These are phyloP conservation scores for Crax fasciolata DNA, from an alignment of 2,797 vertebrate species.

Conservation along the genomic window DNA sequence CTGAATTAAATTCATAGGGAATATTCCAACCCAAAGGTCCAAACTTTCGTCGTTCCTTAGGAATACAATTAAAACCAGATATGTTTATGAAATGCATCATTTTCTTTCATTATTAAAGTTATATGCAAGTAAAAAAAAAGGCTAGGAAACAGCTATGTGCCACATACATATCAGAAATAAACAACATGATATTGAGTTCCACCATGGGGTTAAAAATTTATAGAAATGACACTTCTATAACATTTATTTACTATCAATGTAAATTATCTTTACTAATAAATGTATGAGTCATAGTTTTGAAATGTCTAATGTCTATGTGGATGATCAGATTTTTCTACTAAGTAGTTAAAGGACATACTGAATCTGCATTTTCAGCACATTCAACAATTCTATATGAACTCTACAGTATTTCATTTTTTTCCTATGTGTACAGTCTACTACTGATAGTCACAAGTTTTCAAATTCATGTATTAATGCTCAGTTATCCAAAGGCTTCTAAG, in stretches of 20 bases:
- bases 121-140: not conserved
- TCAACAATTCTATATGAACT: not conserved
- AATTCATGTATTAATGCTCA: not conserved
- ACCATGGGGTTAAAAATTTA: not conserved
- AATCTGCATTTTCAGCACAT: not conserved
- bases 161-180: not conserved
- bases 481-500: not conserved
- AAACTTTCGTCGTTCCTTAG: conserved; percentile 84
- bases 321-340: not conserved
- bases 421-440: not conserved
- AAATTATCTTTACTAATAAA: not conserved
- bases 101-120: not conserved
- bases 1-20: conserved; percentile 86
- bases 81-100: not conserved
- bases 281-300: not conserved
- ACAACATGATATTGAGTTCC: not conserved
- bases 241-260: not conserved
- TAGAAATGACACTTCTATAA: not conserved
- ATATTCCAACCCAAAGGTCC: conserved; percentile 88
- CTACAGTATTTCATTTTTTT: not conserved
- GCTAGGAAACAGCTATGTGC: not conserved
- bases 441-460: not conserved
- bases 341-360: not conserved
- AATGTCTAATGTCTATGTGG: not conserved
- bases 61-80: conserved; percentile 49